Evolutionary conservation across 2,113 vertebrate genomes (phyloP).

Genomic region (Tauraco erythrolophus): DNA sequence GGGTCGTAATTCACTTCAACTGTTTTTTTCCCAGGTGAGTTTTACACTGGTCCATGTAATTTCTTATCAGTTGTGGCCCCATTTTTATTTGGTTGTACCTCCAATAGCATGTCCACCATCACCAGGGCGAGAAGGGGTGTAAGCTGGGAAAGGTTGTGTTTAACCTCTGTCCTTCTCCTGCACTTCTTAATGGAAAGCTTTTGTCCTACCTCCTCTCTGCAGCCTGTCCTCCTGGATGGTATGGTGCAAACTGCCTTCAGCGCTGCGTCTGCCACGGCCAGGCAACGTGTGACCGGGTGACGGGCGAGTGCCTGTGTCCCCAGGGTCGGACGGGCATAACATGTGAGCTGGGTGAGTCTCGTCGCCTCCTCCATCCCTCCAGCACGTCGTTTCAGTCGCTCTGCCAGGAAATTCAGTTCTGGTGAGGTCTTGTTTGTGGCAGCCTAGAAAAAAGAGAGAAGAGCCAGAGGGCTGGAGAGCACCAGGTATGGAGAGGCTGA

Average conservation of each 20-base stretch:
- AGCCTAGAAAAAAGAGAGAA: neutral
- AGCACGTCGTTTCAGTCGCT: fast-evolving
- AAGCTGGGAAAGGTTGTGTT: neutral
- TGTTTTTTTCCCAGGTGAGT: neutral
- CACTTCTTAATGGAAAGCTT: neutral
- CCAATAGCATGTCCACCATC: neutral
- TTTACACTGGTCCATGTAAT: neutral
- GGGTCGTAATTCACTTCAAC: neutral
- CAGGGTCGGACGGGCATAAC: conserved; percentile 67
- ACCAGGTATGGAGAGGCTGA: fast-evolving
- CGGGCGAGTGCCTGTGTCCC: conserved; percentile 72
- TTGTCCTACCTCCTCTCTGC: neutral
- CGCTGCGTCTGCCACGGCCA: conserved; percentile 72
- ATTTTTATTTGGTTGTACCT: neutral
- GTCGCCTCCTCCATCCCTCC: neutral
- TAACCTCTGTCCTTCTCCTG: neutral
- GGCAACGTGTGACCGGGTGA: conserved; percentile 54
- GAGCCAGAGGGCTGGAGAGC: neutral
- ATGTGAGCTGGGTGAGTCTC: conserved; percentile 75
- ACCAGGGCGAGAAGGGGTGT: neutral
- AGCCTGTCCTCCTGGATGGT: conserved; percentile 74
- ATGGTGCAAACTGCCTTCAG: conserved; percentile 68
- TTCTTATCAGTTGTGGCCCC: fast-evolving
- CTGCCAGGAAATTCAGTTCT: neutral
- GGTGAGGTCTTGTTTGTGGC: neutral